A percentile compares a stretch with the other conserved stretches of the same genome.
Evolutionary conservation across 1,140 invertebrate species (phyloP).

Genomic region (Drosophila murphyi): DNA sequence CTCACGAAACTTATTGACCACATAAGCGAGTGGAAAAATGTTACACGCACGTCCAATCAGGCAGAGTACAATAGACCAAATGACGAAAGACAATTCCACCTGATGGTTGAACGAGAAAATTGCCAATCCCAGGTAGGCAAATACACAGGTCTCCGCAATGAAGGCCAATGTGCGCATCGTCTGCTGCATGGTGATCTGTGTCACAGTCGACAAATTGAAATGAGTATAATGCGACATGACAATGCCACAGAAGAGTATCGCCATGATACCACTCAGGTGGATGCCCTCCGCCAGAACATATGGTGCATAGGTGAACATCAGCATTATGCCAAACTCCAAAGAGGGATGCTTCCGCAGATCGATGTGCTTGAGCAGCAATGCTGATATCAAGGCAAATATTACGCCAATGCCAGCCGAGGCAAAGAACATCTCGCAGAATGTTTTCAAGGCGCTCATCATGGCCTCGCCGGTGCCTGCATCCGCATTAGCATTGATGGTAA

Average conservation of each 20-base stretch:
- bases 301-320: conserved; percentile 99
- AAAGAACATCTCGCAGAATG: conserved; percentile 99
- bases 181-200: conserved; percentile 99
- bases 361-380: conserved; percentile 97
- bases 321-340: conserved; percentile 98
- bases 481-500: conserved; percentile 85
- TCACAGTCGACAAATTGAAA: conserved; percentile 98
- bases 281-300: conserved; percentile 98
- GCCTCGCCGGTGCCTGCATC: conserved; percentile 89
- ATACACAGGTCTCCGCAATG: conserved; percentile 99
- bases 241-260: conserved; percentile 99
- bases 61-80: conserved; percentile 97
- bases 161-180: conserved; percentile 99
- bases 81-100: conserved; percentile 92
- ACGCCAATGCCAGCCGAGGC: conserved; percentile 99
- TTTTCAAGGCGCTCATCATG: conserved; percentile 94
- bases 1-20: conserved; percentile 98
- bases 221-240: conserved; percentile 99
- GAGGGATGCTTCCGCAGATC: conserved; percentile 99
- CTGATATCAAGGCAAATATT: conserved; percentile 96
- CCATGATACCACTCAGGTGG: conserved; percentile 96
- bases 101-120: conserved; percentile 97
- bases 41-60: conserved; percentile 97
- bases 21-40: conserved; percentile 96
- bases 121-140: conserved; percentile 99